phyloP scores from a whole-genome alignment of 1,140 invertebrate species.

The Pachyrhynchus sulphureomaculatus region DNA sequence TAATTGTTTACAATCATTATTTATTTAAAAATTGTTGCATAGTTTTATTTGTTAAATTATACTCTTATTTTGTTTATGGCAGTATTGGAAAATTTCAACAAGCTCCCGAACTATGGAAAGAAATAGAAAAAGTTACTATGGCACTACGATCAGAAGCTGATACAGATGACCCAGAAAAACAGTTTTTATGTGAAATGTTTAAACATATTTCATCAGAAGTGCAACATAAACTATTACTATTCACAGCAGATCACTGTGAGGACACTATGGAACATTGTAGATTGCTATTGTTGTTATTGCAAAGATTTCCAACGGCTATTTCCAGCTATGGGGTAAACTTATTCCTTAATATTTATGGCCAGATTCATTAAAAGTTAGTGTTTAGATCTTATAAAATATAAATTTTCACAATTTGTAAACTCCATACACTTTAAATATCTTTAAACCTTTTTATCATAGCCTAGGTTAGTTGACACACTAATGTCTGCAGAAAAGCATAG shows the following conservation, averaged over 20 bases:
- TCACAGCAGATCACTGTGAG: slow-evolving; percentile 81
- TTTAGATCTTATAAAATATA: no score
- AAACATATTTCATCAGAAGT: slow-evolving; percentile 59
- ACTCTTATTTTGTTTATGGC: background rate
- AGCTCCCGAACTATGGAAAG: slow-evolving; percentile 68
- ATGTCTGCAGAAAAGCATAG: slow-evolving; percentile 75
- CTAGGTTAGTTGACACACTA: slow-evolving; percentile 71
- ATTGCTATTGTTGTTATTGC: slow-evolving; percentile 73
- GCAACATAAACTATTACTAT: slow-evolving; percentile 73
- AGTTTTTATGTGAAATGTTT: slow-evolving; percentile 58
- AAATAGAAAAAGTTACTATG: slow-evolving; percentile 76
- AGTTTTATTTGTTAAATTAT: no score
- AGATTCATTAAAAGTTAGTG: slow-evolving; percentile 19
- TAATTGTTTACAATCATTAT: no score
- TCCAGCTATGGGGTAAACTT: slow-evolving; percentile 69
- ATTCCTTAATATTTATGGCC: slow-evolving; percentile 2
- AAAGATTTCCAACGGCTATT: slow-evolving; percentile 79
- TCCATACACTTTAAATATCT: no score
- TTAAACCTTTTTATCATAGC: no score
- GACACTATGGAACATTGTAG: slow-evolving; percentile 86
- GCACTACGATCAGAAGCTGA: slow-evolving; percentile 65
- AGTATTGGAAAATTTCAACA: slow-evolving; percentile 53
- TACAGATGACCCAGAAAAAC: slow-evolving; percentile 55
- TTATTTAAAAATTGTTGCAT: no score
- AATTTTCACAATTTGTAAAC: no score